Evolutionary conservation across 2,888 invertebrate species (phyloP).

Genomic region (Rhaphigaster nebulosa): DNA sequence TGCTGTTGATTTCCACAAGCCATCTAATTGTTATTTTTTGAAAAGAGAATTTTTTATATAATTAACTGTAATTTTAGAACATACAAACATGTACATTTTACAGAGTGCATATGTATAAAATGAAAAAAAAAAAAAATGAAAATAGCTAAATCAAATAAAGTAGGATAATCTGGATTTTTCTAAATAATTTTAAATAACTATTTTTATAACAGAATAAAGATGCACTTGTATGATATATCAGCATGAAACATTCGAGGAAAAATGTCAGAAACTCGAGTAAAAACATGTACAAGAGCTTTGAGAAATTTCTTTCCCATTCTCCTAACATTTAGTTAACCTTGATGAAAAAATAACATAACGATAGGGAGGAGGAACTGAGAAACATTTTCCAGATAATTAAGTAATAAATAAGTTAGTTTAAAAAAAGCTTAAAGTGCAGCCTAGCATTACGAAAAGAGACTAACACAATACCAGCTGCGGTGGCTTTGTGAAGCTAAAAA

Average conservation of each 20-base stretch:
- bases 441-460: neutral
- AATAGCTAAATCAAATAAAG: too few species aligned
- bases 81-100: too few species aligned
- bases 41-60: too few species aligned
- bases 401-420: conserved; percentile 11
- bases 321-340: neutral
- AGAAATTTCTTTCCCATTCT: neutral
- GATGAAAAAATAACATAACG: neutral
- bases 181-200: too few species aligned
- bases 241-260: neutral
- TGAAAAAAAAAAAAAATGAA: too few species aligned
- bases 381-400: neutral
- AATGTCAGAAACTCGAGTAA: neutral
- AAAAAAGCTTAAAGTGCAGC: neutral
- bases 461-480: neutral
- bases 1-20: too few species aligned
- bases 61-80: too few species aligned
- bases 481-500: neutral
- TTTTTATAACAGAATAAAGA: too few species aligned
- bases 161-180: too few species aligned
- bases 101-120: too few species aligned
- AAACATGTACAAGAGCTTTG: neutral
- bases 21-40: too few species aligned
- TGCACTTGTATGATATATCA: too few species aligned
- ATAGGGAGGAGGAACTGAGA: neutral